These are phyloP conservation scores for Hipposideros armiger DNA, from an alignment of 2,113 vertebrate species.

Conservation along the genomic window DNA sequence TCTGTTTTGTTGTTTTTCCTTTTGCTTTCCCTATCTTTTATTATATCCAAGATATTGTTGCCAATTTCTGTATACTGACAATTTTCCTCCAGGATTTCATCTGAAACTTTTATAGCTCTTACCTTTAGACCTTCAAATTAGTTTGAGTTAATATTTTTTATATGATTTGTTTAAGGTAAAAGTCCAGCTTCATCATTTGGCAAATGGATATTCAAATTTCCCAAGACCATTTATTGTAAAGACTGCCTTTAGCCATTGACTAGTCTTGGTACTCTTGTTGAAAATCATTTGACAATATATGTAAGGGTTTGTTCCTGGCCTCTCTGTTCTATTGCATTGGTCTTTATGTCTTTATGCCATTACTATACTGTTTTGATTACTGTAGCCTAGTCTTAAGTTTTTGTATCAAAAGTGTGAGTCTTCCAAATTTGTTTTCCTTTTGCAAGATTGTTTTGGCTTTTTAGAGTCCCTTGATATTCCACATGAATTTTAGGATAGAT, in stretches of 20 bases:
- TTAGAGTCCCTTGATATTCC: background rate
- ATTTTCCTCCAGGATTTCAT: background rate
- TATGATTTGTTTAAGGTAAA: background rate
- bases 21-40: background rate
- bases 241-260: background rate
- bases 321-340: background rate
- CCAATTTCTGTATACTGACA: background rate
- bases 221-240: background rate
- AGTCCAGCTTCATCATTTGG: background rate
- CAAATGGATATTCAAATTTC: background rate
- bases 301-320: too few species aligned
- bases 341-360: background rate
- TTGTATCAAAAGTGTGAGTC: too few species aligned
- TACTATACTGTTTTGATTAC: background rate
- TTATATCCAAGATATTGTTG: background rate
- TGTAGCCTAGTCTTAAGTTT: background rate
- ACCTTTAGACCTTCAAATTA: background rate
- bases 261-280: background rate
- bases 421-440: background rate
- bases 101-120: background rate
- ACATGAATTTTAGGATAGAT: background rate
- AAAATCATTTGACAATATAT: background rate
- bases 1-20: background rate
- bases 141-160: background rate
- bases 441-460: background rate